Evolutionary conservation across 2,113 vertebrate species (phyloP).

Genomic region (Xiphophorus maculatus): DNA sequence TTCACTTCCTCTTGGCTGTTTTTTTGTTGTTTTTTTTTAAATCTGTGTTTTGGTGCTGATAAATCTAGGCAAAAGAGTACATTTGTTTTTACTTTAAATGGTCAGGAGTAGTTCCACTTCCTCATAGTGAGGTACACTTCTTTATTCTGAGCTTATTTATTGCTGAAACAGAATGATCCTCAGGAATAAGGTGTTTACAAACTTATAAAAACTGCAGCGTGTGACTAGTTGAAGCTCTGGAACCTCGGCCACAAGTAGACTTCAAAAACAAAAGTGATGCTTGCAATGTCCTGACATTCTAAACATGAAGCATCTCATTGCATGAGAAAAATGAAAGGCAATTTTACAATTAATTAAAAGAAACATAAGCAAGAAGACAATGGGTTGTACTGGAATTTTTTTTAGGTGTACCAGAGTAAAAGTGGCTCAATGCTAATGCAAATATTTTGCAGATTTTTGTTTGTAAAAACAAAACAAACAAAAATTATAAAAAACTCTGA

Average conservation of each 20-base stretch:
- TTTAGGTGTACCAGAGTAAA: no score
- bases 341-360: background rate
- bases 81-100: constrained; percentile 10
- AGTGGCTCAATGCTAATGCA: no score
- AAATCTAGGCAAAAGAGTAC: background rate
- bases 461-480: background rate
- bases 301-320: background rate
- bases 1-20: constrained; percentile 28
- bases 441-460: background rate
- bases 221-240: background rate
- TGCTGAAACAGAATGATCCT: background rate
- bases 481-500: no score
- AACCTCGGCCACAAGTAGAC: background rate
- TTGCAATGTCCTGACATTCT: background rate
- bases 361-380: no score
- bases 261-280: background rate
- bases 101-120: constrained; percentile 42
- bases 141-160: constrained; percentile 2
- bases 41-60: background rate
- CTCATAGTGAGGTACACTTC: constrained; percentile 18
- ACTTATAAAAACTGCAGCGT: background rate
- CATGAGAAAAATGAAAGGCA: background rate
- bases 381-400: no score
- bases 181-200: background rate
- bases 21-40: background rate